Evolutionary conservation across 2,113 vertebrate genomes (phyloP), one percentile per base, ranked within the genome.

Genomic region (Eurystomus gularis): DNA sequence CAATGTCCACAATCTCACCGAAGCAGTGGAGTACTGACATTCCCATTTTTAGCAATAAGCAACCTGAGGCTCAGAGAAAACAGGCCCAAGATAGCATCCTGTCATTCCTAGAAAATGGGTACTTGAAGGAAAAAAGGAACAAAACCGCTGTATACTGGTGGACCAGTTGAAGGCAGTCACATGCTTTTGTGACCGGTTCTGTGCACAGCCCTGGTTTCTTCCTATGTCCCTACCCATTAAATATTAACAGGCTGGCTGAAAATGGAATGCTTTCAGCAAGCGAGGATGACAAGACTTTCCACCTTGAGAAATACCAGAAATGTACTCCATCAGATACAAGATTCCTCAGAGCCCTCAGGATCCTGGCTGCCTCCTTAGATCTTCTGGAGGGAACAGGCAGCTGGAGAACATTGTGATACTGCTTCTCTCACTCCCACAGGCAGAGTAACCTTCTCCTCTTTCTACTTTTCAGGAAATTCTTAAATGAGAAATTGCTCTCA

Each of bases 181-280:
- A 10, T 0, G 2, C 35, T 20, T 33, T 29, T 28, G 76, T 24
- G 44, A 65, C 26, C 2, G 0, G 15, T 15, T 54, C 69, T 2
- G 13, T 35, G 42, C 58, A 17, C 42, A 58, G 55, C 52, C 17
- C 6, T 0, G 28, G 31, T 31, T 46, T 11, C 75, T 39, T 64
- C 54, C 68, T 21, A 8, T 7, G 35, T 55, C 81, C 76, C 54
- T 37, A 3, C 7, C 31, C 71, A 71, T 76, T 58, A 90, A 88
- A 79, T 82, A 83, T 88, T 85, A 80, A 79, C 39, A 55, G 49
- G 23, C 35, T 39, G 54, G 19, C 39, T 54, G 79, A n/a, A 82
- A 58, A 88, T 4, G 0, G 11, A 54, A 46, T 3, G 51, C 8
- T 51, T 40, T 52, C 51, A 71, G 57, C 54, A 64, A 44, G 52